Conservation (phyloP, 2,797 vertebrate genomes). For the Podargus strigoides region DNA sequence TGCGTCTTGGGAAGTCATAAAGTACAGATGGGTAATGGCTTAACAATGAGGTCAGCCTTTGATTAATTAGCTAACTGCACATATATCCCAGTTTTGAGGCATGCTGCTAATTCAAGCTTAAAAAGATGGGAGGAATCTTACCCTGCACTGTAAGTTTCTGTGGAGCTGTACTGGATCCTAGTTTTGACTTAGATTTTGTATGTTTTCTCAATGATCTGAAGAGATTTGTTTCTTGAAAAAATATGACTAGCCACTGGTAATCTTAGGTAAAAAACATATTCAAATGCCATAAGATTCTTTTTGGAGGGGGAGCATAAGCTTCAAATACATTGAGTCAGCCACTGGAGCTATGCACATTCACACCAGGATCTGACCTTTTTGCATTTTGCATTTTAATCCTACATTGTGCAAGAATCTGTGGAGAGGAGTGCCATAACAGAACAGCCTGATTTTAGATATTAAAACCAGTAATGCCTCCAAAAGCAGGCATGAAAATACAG, state of each 20-base stretch:
- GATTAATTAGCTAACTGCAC: not conserved
- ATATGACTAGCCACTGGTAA: not conserved
- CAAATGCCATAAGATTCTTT: not conserved
- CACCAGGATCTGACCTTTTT: not conserved
- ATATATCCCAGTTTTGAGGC: not conserved
- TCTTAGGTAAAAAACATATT: not conserved
- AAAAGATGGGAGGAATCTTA: not conserved
- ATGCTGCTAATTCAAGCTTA: not conserved
- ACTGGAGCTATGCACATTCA: not conserved
- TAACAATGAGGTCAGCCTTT: constrained; percentile 17
- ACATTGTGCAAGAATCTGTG: not conserved
- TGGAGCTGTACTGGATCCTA: not conserved
- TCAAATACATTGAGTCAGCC: not conserved
- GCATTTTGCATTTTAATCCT: not conserved
- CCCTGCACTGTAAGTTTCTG: not conserved
- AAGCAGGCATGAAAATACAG: not conserved
- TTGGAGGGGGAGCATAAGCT: not conserved
- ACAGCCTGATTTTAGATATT: not conserved
- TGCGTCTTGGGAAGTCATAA: constrained; percentile 52
- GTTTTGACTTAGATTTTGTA: not conserved
- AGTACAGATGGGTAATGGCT: constrained; percentile 31
- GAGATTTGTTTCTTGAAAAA: not conserved
- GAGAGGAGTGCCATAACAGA: not conserved
- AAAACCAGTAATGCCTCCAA: not conserved
- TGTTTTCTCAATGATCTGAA: not conserved